Evolutionary conservation across 2,113 vertebrate genomes (phyloP).

Genomic region (Eudyptes chrysolophus): DNA sequence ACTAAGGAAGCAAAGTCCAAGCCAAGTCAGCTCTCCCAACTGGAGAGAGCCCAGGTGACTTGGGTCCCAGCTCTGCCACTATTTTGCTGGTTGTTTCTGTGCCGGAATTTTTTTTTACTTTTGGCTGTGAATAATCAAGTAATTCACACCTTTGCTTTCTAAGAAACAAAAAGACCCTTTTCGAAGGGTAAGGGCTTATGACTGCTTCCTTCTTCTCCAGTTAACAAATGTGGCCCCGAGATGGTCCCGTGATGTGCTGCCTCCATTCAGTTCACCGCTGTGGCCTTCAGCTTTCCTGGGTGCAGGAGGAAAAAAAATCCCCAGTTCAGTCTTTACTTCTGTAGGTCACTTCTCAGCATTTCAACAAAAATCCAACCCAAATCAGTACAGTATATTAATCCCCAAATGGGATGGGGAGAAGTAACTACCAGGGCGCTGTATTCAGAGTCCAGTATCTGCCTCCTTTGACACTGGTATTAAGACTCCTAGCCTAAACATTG

Average conservation of each 20-base stretch:
- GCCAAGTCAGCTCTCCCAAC: background rate
- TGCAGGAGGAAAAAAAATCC: background rate
- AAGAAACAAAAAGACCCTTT: background rate
- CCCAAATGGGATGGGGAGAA: background rate
- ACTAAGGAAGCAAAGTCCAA: background rate
- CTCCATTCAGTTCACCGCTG: background rate
- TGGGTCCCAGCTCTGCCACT: background rate
- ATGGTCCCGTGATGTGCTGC: background rate
- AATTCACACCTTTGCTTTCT: background rate
- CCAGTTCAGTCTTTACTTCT: background rate
- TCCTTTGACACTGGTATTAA: background rate
- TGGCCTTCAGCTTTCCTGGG: background rate
- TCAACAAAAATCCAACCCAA: background rate
- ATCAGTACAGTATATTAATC: background rate
- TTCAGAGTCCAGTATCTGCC: background rate
- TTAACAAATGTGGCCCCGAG: background rate
- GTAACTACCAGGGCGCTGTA: background rate
- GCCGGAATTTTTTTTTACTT: background rate
- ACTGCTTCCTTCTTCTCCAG: background rate
- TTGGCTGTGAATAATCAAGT: background rate
- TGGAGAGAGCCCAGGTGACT: background rate
- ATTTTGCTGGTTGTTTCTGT: background rate
- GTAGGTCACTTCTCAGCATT: background rate
- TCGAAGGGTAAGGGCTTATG: background rate
- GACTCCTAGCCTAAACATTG: accelerated